Conservation (phyloP, 2,113 vertebrate genomes). For the Rattus rattus region DNA sequence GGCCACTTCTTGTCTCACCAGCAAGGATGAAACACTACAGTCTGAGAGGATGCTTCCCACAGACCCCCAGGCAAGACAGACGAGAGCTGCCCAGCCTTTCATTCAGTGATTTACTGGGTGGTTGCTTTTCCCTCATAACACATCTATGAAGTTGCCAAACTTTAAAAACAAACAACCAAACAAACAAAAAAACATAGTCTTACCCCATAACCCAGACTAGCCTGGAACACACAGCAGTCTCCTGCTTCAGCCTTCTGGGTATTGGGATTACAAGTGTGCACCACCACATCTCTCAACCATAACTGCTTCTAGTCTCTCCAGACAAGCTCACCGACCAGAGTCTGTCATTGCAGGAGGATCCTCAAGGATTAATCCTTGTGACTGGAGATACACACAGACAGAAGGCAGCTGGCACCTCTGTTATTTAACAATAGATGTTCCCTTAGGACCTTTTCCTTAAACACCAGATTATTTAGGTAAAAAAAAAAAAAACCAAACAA, state of each 20-base stretch:
- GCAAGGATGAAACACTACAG: neutral
- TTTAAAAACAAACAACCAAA: too few relatives aligned
- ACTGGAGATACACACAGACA: neutral
- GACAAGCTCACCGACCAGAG: neutral
- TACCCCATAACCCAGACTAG: neutral
- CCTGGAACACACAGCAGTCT: neutral
- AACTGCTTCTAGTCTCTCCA: neutral
- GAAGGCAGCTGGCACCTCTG: neutral
- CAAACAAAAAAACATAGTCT: neutral
- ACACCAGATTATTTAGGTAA: neutral
- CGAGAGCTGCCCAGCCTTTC: neutral
- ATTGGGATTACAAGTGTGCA: neutral
- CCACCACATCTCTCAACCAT: neutral
- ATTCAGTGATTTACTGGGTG: neutral
- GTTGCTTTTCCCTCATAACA: neutral
- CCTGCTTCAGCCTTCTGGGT: neutral
- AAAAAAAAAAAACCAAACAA: neutral
- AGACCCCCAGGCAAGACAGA: neutral
- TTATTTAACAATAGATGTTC: neutral
- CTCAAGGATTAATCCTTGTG: neutral
- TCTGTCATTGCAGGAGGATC: rapidly evolving
- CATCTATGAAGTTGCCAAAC: neutral
- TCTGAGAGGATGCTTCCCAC: neutral
- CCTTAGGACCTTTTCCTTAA: neutral
- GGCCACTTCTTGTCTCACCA: neutral